Evolutionary conservation across 2,888 invertebrate genomes (phyloP).

Genomic region (Tryphoninae sp.): DNA sequence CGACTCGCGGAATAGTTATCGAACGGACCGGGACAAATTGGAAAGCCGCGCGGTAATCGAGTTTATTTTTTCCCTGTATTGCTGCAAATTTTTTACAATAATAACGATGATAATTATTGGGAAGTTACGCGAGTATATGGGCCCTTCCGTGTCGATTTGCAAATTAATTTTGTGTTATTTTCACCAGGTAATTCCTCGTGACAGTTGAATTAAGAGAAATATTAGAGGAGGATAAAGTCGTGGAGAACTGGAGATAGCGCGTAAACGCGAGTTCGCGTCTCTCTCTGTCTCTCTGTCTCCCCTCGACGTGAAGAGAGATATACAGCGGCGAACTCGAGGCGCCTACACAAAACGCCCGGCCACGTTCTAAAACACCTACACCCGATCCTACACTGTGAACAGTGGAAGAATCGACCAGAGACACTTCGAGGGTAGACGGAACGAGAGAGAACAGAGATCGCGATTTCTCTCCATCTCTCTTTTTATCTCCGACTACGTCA

Average conservation of each 20-base stretch:
- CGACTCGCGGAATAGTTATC: neutral
- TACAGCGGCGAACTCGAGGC: slow-evolving; percentile 36
- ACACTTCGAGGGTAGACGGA: slow-evolving; percentile 5
- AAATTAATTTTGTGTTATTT: too few relatives aligned
- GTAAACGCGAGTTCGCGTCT: slow-evolving; percentile 57
- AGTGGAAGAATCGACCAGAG: slow-evolving; percentile 47
- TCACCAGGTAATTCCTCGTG: neutral
- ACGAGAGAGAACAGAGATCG: slow-evolving; percentile 1
- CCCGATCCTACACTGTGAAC: slow-evolving; percentile 65
- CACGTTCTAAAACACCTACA: slow-evolving; percentile 69
- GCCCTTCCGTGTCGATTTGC: too few relatives aligned
- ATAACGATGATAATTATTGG: neutral
- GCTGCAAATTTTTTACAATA: neutral
- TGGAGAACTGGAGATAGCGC: slow-evolving; percentile 53
- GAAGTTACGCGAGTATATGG: too few relatives aligned
- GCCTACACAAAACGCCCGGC: slow-evolving; percentile 63
- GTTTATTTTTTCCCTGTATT: neutral
- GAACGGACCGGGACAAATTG: slow-evolving; percentile 37
- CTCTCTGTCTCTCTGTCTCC: slow-evolving; percentile 24
- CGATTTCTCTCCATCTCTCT: slow-evolving; percentile 44
- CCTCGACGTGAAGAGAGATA: slow-evolving; percentile 55
- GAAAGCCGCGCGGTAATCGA: slow-evolving; percentile 25
- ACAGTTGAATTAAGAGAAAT: slow-evolving; percentile 5
- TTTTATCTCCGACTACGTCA: too few relatives aligned
- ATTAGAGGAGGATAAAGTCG: slow-evolving; percentile 39